phyloP scores from a whole-genome alignment of 2,113 vertebrate species.

The Microcebus tavaratra region DNA sequence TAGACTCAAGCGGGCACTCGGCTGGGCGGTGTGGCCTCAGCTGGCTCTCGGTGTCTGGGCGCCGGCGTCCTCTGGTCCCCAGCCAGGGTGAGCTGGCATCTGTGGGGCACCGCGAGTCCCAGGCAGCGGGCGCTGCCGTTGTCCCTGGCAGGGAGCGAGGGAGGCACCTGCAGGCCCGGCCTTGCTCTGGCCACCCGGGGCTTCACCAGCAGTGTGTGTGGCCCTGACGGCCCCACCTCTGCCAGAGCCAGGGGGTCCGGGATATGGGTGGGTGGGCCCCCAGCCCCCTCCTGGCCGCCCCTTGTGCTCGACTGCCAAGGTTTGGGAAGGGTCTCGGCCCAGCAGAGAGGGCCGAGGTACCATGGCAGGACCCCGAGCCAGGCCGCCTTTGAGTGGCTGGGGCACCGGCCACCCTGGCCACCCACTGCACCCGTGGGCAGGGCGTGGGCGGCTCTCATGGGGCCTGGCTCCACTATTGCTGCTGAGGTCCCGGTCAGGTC shows the following conservation, averaged over 20 bases:
- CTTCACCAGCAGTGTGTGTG: background rate
- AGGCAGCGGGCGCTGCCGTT: background rate
- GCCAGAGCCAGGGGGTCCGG: background rate
- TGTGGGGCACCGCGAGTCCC: background rate
- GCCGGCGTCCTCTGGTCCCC: too few species aligned
- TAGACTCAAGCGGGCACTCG: background rate
- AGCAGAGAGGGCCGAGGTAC: background rate
- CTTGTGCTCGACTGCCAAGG: background rate
- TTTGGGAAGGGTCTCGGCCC: background rate
- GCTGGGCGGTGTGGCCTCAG: too few species aligned
- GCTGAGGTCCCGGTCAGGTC: background rate
- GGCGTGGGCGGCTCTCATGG: background rate
- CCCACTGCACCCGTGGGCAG: too few species aligned
- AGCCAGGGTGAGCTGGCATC: background rate
- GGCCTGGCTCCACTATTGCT: fast-evolving
- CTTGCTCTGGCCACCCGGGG: too few species aligned
- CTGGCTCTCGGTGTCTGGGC: background rate
- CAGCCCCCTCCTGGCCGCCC: background rate
- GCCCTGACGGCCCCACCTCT: background rate
- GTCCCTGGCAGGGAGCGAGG: background rate
- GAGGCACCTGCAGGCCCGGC: background rate
- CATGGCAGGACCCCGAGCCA: background rate
- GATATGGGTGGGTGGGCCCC: background rate
- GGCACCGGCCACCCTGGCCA: background rate
- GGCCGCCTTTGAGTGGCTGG: background rate